phyloP scores from a whole-genome alignment of 2,888 invertebrate species.

The Caenorhabditis doughertyi region DNA sequence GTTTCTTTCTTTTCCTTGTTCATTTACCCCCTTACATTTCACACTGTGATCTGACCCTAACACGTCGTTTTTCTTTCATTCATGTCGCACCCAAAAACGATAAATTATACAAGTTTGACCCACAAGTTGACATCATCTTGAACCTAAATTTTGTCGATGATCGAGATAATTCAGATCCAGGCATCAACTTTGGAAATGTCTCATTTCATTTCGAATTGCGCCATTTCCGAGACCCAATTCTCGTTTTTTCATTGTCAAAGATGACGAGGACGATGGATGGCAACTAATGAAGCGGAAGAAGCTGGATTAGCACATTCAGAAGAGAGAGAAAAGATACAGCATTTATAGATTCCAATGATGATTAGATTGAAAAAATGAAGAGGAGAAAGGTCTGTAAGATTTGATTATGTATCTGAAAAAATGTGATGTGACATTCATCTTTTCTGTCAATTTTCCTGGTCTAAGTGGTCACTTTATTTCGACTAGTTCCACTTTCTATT shows the following conservation, averaged over 20 bases:
- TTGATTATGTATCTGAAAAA: background rate
- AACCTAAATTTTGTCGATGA: background rate
- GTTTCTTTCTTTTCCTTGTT: background rate
- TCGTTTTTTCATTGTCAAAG: conserved; percentile 44
- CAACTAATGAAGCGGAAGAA: conserved; percentile 52
- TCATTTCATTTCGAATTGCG: conserved; percentile 48
- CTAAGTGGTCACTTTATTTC: conserved; percentile 3
- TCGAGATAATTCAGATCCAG: conserved; percentile 28
- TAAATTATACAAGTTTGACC: conserved; percentile 40
- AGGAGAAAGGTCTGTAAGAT: background rate
- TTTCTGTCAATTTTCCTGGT: background rate
- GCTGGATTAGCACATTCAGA: conserved; percentile 44
- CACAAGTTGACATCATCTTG: conserved; percentile 31
- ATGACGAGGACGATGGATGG: conserved; percentile 19
- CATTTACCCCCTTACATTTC: background rate
- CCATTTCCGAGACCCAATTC: conserved; percentile 39
- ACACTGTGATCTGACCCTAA: conserved; percentile 45
- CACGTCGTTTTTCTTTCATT: background rate
- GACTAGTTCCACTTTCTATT: conserved; percentile 31
- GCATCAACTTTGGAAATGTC: conserved; percentile 20
- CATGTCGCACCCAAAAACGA: conserved; percentile 7
- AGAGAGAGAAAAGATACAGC: background rate
- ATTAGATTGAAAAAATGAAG: background rate
- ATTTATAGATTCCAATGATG: conserved; percentile 8
- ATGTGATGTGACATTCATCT: background rate